Base-by-base conservation (phyloP, 2,113 vertebrate genomes). In the Atlantisia rogersi region DNA sequence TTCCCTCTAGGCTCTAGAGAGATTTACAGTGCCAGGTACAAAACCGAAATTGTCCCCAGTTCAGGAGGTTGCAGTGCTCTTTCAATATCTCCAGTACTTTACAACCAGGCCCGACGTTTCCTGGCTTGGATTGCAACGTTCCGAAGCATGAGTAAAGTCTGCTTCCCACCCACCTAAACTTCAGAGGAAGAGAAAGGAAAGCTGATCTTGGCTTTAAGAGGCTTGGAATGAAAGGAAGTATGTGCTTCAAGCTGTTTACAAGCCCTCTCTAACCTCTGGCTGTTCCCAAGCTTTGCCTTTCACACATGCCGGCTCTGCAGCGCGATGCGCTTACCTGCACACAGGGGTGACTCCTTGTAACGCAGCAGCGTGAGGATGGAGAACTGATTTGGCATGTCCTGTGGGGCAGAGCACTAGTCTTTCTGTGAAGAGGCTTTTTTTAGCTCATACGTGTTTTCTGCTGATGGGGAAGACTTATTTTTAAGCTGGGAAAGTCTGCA, bases 401-500 rank as follows among this genome's bases (percentile, higher is more conserved):
- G 6, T 0, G 2, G 39, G 71, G 68, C 73, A 86, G 46, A 63
- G 63, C 59, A 84, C 50, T 28, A 10, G 11, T 21, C 35, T 75
- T 76, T 56, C 63, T 55, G 39, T 63, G 32, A 88, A 86, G 25
- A 29, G 76, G 62, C 10, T 79, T 92, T 96, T 96, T 96, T 92
- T 78, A 92, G 85, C 56, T 82, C 7, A 0, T 71, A 16, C 63
- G 37, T 73, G 32, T 80, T 96, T 92, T 92, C 83, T 87, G 94
- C 52, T 88, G 71, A 79, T 78, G 86, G 75, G 71, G 84, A 78
- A 88, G 76, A 67, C 59, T 90, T 96, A 95, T 94, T 92, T 94
- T 90, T 90, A 86, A 93, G 91, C 82, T 92, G 88, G 82, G 93
- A 95, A 96, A 90, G 90, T 96, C 94, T 91, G 86, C 46, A 67